Percentiles rank a stretch among this genome's conserved stretches.
Evolutionary conservation across 2,113 vertebrate genomes (phyloP).

Genomic region (Numenius arquata): DNA sequence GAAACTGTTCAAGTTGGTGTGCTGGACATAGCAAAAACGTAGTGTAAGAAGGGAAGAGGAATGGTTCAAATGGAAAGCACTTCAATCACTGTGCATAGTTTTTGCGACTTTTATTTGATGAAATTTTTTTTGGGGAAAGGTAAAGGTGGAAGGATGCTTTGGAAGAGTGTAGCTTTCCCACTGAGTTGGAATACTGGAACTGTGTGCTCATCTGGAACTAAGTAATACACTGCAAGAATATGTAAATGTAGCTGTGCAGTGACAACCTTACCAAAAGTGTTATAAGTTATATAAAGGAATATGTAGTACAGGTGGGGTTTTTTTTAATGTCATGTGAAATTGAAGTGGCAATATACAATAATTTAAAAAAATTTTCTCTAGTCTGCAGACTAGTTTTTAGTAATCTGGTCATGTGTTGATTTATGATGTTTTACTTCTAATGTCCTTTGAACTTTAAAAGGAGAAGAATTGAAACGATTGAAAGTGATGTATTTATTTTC

Average conservation of each 20-base stretch:
- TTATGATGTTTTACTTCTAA: neutral
- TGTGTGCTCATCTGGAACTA: neutral
- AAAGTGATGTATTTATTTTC: neutral
- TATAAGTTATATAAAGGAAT: neutral
- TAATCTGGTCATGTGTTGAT: neutral
- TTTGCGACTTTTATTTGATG: neutral
- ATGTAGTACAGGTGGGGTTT: neutral
- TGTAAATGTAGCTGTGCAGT: neutral
- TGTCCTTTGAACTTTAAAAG: neutral
- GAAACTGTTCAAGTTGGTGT: neutral
- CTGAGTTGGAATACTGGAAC: neutral
- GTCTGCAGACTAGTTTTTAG: neutral
- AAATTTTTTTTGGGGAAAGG: accelerated
- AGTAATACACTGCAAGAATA: neutral
- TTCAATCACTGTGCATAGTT: neutral
- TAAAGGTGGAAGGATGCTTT: neutral
- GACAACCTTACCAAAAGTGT: neutral
- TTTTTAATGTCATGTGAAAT: neutral
- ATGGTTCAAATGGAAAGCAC: neutral
- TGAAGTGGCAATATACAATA: neutral
- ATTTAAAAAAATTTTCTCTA: neutral
- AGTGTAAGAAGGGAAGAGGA: neutral
- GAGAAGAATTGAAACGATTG: neutral
- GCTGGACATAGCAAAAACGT: neutral
- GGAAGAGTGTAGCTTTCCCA: neutral